Conservation (phyloP, 2,797 vertebrate genomes). For the Arrhamphus sclerolepis region DNA sequence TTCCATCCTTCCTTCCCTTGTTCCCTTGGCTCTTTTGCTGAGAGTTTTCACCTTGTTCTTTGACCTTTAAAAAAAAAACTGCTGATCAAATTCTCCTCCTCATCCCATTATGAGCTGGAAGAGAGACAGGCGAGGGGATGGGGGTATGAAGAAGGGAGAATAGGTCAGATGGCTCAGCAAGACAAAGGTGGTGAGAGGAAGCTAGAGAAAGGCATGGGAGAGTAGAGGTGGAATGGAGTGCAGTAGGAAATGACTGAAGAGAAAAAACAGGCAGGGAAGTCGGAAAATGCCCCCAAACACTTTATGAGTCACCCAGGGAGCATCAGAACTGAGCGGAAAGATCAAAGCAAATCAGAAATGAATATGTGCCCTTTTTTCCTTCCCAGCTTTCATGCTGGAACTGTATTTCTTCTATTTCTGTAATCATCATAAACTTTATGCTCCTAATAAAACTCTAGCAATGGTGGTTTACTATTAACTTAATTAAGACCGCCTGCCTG, state of each 20-base stretch:
- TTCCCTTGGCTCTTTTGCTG: constrained; percentile 46
- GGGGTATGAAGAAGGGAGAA: constrained; percentile 15
- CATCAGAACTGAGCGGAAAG: constrained; percentile 35
- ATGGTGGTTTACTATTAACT: constrained; percentile 74
- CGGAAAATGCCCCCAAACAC: constrained; percentile 41
- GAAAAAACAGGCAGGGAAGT: constrained; percentile 27
- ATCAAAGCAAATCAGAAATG: constrained; percentile 30
- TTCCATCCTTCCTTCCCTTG: constrained; percentile 28
- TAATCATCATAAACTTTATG: constrained; percentile 60
- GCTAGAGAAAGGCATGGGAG: constrained; percentile 6
- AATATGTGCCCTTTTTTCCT: constrained; percentile 14
- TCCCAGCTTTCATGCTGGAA: constrained; percentile 26
- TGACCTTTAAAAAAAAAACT: constrained; percentile 71
- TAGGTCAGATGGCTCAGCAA: constrained; percentile 37
- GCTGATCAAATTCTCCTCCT: constrained; percentile 76
- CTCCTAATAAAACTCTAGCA: constrained; percentile 66
- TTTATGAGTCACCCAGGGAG: constrained; percentile 46
- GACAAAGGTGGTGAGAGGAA: constrained; percentile 23
- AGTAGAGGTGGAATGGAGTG: constrained; percentile 24
- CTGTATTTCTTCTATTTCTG: constrained; percentile 14
- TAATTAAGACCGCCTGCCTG: constrained; percentile 74
- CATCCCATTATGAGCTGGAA: constrained; percentile 56
- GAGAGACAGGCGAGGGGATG: not conserved
- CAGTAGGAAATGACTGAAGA: constrained; percentile 6
- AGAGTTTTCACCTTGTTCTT: constrained; percentile 56